Evolutionary conservation across 1,140 invertebrate genomes (phyloP).

Genomic region (Brevipalpus yothersi): DNA sequence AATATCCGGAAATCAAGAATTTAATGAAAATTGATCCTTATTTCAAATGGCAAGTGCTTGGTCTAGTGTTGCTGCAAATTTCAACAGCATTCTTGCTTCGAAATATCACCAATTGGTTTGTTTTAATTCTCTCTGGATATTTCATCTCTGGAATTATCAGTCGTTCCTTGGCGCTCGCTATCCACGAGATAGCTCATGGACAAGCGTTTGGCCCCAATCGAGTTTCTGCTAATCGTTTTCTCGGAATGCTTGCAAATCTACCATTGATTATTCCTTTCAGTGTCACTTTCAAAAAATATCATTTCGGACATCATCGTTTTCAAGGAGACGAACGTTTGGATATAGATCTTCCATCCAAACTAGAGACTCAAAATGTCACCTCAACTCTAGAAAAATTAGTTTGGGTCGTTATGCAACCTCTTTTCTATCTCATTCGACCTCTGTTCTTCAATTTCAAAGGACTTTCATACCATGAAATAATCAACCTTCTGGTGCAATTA

Average conservation of each 20-base stretch:
- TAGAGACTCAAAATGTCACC: conserved; percentile 84
- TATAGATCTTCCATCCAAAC: conserved; percentile 75
- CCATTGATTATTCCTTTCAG: conserved; percentile 85
- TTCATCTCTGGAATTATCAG: conserved; percentile 89
- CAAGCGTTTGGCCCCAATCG: conserved; percentile 75
- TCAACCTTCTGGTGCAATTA: conserved; percentile 69
- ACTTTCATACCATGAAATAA: conserved; percentile 48
- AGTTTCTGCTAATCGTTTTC: conserved; percentile 51
- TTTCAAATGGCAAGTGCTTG: conserved; percentile 67
- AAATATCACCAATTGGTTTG: conserved; percentile 54
- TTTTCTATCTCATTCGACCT: conserved; percentile 84
- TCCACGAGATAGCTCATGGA: conserved; percentile 94
- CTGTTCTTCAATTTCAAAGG: conserved; percentile 69
- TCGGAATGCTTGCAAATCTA: conserved; percentile 88
- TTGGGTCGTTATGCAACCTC: conserved; percentile 78
- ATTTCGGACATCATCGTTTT: conserved; percentile 76
- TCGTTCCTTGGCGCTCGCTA: conserved; percentile 83
- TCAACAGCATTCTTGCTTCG: conserved; percentile 50
- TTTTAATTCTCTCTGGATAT: conserved; percentile 50
- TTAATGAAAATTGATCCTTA: conserved; percentile 73
- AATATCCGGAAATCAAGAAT: conserved; percentile 88
- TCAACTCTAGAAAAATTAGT: conserved; percentile 74
- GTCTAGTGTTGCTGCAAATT: conserved; percentile 59
- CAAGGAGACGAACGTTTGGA: conserved; percentile 73
- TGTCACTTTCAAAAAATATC: conserved; percentile 92